Evolutionary conservation across 2,888 invertebrate species (phyloP).

Genomic region (Cephus rjabovi): DNA sequence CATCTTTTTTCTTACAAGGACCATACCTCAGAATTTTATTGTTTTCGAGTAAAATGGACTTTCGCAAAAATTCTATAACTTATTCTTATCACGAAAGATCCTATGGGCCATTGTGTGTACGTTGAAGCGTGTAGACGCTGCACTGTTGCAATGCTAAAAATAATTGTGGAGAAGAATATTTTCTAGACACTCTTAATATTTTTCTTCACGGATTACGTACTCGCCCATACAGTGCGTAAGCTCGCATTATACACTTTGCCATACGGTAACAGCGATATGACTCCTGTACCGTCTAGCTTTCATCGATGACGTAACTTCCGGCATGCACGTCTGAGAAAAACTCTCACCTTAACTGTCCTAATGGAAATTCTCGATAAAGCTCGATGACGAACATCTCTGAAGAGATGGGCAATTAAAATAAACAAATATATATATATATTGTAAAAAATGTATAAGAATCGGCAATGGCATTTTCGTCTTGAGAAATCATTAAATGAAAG

Average conservation of each 20-base stretch:
- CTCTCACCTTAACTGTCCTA: slow-evolving; percentile 33
- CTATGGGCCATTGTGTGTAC: background rate
- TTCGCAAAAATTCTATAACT: background rate
- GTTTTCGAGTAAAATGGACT: background rate
- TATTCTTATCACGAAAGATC: background rate
- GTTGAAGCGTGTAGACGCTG: background rate
- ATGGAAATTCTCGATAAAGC: background rate
- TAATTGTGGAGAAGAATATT: background rate
- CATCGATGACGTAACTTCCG: slow-evolving; percentile 48
- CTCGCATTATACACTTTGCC: background rate
- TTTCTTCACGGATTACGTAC: background rate
- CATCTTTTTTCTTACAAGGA: too few relatives aligned
- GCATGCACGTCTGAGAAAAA: slow-evolving; percentile 38
- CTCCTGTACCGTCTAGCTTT: slow-evolving; percentile 33
- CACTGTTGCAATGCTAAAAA: background rate
- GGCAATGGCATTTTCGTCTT: background rate
- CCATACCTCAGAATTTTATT: background rate
- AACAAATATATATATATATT: background rate
- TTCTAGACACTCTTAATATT: background rate
- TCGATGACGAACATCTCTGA: background rate
- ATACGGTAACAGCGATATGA: background rate
- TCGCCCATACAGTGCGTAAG: background rate
- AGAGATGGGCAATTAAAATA: background rate
- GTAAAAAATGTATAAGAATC: background rate
- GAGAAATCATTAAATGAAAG: background rate